Evolutionary conservation across 2,888 invertebrate genomes (phyloP), one percentile per base, ranked within the genome.

Genomic region (Tenthredo scrophulariae): DNA sequence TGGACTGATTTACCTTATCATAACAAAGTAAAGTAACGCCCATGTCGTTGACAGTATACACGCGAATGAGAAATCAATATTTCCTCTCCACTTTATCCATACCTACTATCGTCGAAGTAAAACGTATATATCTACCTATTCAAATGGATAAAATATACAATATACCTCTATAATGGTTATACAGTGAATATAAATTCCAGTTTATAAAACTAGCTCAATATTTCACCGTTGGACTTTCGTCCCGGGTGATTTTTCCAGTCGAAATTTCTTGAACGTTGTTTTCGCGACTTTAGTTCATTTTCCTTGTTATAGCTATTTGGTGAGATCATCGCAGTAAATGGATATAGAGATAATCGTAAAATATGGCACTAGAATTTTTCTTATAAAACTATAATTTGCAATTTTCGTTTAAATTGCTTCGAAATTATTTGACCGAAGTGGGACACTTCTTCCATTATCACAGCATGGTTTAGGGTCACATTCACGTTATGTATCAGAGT

Each of bases 401-500:
- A 79, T 33, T 58, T 58, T 2, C 79, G 37, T 33, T 33, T 5
- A 62, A 40, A 22, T 62, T 26, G 29, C 40, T n/a, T 13, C 58
- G 77, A n/a, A 79, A 79, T 79, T 15, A 62, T 80, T 40, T n/a
- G 15, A 2, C 10, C 54, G 9, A 29, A 37, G 33, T 33, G 54
- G 37, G 22, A 80, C 9, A 62, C 37, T 80, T 80, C 40, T 62
- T 58, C 80, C 26, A 62, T 80, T 62, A 80, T 58, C 80, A 62
- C 62, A 40, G 26, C 10, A 26, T 58, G 62, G 80, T 18, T 80
- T 62, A 37, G 80, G 50, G n/a, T 50, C 77, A 54, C 50, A 62
- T 62, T 33, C 46, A 43, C 70, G 46, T 62, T 40, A 26, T 80
- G 83, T 70, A 58, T 83, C 67, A 70, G 83, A 67, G 67, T 70